phyloP scores from a whole-genome alignment of 2,797 vertebrate genomes.

The Epinephelus coioides region DNA sequence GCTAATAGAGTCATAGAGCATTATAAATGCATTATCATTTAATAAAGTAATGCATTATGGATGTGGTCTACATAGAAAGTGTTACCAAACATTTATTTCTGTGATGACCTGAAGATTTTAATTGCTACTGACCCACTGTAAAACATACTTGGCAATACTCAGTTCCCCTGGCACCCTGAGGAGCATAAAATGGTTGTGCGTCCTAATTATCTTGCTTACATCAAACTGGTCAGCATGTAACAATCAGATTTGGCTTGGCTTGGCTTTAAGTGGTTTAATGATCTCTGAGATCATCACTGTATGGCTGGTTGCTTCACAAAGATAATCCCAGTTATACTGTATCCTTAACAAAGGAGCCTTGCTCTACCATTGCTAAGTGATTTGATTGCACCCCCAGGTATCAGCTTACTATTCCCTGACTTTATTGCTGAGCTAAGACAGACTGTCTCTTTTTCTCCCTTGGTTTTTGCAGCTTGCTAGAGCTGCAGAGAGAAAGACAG shows the following conservation, averaged over 20 bases:
- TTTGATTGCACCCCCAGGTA: slow-evolving; percentile 26
- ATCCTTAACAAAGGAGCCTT: slow-evolving; percentile 10
- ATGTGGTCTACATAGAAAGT: no score
- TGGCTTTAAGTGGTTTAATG: background rate
- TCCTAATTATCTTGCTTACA: background rate
- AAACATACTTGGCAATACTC: background rate
- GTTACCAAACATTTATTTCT: background rate
- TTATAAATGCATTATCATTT: no score
- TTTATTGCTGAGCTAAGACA: slow-evolving; percentile 50
- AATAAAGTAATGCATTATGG: no score
- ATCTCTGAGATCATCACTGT: slow-evolving; percentile 3
- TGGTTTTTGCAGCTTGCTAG: slow-evolving; percentile 13
- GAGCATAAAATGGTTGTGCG: background rate
- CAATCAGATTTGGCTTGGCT: background rate
- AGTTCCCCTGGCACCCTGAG: background rate
- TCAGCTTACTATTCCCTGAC: slow-evolving; percentile 22
- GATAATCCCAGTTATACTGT: background rate
- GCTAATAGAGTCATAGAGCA: no score
- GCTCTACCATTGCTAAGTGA: slow-evolving; percentile 20
- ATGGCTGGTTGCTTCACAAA: slow-evolving; percentile 12
- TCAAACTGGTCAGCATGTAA: slow-evolving; percentile 1
- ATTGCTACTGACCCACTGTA: background rate
- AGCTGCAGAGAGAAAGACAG: slow-evolving; percentile 29
- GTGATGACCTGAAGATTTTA: background rate
- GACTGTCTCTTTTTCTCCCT: slow-evolving; percentile 22